Evolutionary conservation across 2,113 vertebrate species (phyloP).

Genomic region (Paratilapia polleni): DNA sequence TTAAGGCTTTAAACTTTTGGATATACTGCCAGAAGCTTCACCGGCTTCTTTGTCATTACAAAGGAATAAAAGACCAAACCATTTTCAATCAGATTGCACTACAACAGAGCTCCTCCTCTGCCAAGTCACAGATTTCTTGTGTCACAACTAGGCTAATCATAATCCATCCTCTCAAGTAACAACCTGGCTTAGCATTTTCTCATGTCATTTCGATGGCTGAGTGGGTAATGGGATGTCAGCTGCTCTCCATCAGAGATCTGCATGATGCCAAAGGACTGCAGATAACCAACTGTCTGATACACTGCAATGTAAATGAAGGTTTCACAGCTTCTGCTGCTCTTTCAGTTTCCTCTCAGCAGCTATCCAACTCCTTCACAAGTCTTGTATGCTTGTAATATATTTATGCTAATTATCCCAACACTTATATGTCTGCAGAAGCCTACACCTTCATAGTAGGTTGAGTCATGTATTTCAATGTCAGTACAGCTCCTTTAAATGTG

Average conservation of each 20-base stretch:
- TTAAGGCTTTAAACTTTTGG: background rate
- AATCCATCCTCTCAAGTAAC: conserved; percentile 10
- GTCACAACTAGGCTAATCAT: conserved; percentile 15
- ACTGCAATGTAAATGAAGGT: background rate
- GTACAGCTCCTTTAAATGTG: background rate
- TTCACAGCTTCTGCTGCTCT: conserved; percentile 14
- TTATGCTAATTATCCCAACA: background rate
- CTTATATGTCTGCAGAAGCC: background rate
- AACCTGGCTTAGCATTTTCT: background rate
- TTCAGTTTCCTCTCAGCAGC: background rate
- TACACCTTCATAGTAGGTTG: conserved; percentile 3
- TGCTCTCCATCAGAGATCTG: conserved; percentile 23
- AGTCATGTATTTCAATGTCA: background rate
- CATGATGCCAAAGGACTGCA: conserved; percentile 19
- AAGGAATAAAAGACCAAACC: background rate
- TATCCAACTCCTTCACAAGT: background rate
- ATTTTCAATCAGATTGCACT: background rate
- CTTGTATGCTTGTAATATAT: background rate
- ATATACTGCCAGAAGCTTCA: background rate
- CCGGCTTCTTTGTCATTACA: background rate
- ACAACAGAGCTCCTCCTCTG: background rate
- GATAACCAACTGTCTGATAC: conserved; percentile 12
- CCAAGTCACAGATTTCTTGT: background rate
- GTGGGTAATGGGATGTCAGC: conserved; percentile 7
- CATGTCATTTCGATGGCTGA: conserved; percentile 1